Percentiles rank a stretch among this genome's conserved stretches.
phyloP scores from a whole-genome alignment of 2,797 vertebrate species.

The Vireo griseus region DNA sequence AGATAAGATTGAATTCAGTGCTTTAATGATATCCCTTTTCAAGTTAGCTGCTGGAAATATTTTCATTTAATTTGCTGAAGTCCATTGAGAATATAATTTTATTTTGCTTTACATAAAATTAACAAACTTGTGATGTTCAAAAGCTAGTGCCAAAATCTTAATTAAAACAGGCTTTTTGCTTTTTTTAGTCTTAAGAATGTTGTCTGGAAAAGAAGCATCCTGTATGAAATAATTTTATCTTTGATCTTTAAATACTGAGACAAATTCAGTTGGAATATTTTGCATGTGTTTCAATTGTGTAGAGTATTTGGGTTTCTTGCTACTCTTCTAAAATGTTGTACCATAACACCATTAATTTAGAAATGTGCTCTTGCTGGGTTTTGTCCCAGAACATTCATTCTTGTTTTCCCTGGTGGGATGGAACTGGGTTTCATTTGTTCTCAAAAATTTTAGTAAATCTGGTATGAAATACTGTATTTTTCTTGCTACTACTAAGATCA shows the following conservation, averaged over 20 bases:
- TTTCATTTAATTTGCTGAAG: constrained; percentile 57
- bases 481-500: not conserved
- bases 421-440: not conserved
- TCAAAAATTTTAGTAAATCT: not conserved
- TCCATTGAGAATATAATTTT: constrained; percentile 47
- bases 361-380: not conserved
- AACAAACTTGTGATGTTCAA: constrained; percentile 44
- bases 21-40: constrained; percentile 60
- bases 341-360: not conserved
- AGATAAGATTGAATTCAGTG: constrained; percentile 60
- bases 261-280: constrained; percentile 27
- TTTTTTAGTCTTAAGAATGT: not conserved
- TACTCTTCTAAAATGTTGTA: not conserved
- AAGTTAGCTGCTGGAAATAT: constrained; percentile 56
- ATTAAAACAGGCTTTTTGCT: not conserved
- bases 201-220: constrained; percentile 12
- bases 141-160: constrained; percentile 36
- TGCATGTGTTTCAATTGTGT: not conserved
- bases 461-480: not conserved
- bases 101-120: constrained; percentile 45
- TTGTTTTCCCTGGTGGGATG: not conserved
- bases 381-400: not conserved
- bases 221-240: constrained; percentile 55
- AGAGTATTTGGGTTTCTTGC: not conserved
- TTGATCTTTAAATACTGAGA: constrained; percentile 44